These are phyloP conservation scores for Natator depressus DNA, from an alignment of 2,113 vertebrate species.

Conservation along the genomic window DNA sequence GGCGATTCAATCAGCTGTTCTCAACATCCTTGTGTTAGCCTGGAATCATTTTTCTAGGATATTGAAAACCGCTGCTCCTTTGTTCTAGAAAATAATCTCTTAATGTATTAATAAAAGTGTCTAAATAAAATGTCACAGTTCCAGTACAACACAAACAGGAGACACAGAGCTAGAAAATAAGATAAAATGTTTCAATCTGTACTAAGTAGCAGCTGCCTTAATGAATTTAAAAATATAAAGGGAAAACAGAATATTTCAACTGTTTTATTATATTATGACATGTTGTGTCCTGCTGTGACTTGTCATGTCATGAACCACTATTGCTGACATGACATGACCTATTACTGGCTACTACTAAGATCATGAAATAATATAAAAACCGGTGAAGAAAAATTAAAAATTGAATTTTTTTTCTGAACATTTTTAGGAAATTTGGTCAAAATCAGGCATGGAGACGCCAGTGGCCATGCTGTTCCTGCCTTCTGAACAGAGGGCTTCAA, in stretches of 20 bases:
- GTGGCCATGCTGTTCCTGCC: background rate
- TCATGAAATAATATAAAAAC: background rate
- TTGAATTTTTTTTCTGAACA: no score
- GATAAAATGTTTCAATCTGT: background rate
- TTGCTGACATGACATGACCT: background rate
- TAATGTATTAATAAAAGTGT: background rate
- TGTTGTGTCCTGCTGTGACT: background rate
- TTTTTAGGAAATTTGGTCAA: no score
- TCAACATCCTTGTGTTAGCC: background rate
- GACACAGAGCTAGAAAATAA: background rate
- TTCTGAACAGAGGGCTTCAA: background rate
- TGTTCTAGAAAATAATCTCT: background rate
- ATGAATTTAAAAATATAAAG: background rate
- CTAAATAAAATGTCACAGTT: background rate
- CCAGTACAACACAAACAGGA: background rate
- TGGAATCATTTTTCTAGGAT: background rate
- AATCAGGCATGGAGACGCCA: background rate
- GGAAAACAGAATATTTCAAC: background rate
- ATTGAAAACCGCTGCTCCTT: background rate
- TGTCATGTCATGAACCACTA: background rate
- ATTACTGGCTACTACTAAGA: background rate
- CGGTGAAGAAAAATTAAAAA: background rate
- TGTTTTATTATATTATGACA: background rate
- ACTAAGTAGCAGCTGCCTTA: background rate
- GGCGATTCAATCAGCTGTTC: background rate